Evolutionary conservation across 2,113 vertebrate genomes (phyloP), one percentile per base, ranked within the genome.

Genomic region (Nyctibius bracteatus): DNA sequence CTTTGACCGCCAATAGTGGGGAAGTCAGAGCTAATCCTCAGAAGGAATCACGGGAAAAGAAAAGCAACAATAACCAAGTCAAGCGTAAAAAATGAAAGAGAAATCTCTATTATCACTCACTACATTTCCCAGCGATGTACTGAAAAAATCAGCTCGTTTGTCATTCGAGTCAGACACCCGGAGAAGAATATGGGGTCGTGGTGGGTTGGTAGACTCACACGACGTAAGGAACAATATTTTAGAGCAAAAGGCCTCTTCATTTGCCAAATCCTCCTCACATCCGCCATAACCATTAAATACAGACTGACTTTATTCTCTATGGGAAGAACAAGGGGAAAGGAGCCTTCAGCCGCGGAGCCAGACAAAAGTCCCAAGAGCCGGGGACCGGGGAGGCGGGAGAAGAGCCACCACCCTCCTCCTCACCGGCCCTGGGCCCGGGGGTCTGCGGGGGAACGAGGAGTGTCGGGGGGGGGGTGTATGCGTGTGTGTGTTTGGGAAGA

Each of bases 81-180:
- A 99, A 99, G 99, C 99, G 99, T 99, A 99, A 99, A 99, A 99
- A 99, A 99, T 99, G 99, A 99, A 99, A 99, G 99, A 98, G 99
- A 99, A 99, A 99, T 99, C 99, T 99, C 99, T 99, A 99, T 99
- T 99, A 99, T 99, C 98, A 99, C 98, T 98, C 98, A 98, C 98
- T 96, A 98, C 99, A 98, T 99, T 99, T 99, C 99, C 99, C 99
- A 99, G 99, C 99, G 98, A 99, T 99, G 99, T 99, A 98, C 98
- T 99, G 99, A 99, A 99, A 98, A 99, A 99, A 99, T 99, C 98
- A 98, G 98, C 99, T 98, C 98, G 99, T 99, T 99, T 99, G 99
- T 99, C 99, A 99, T 99, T 99, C 99, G 99, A 99, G 99, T 99
- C 99, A 99, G 99, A 99, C 99, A 98, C 99, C 96, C 97, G 90